Conservation (phyloP, 2,888 invertebrate genomes). For the Osedax fenrisi region DNA sequence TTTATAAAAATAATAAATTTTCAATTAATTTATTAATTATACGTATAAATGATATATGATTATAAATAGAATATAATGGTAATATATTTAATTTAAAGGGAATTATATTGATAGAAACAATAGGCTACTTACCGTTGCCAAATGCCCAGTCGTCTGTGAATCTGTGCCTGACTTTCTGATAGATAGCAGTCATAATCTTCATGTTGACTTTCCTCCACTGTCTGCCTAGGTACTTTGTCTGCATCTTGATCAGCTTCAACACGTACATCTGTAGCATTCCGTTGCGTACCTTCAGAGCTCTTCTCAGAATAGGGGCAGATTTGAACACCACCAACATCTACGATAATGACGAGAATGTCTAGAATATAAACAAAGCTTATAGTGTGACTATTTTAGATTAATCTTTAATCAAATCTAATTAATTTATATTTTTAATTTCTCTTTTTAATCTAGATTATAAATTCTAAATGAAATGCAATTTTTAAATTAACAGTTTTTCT, state of each 20-base stretch:
- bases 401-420: neutral
- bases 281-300: constrained; percentile 68
- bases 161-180: constrained; percentile 80
- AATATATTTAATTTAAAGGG: too few species aligned
- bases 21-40: too few species aligned
- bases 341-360: constrained; percentile 25
- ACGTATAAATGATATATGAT: too few species aligned
- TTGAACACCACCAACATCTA: constrained; percentile 95
- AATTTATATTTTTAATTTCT: neutral
- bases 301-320: constrained; percentile 91
- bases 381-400: too few species aligned
- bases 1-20: too few species aligned
- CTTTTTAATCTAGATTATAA: too few species aligned
- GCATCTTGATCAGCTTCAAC: constrained; percentile 93
- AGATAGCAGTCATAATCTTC: constrained; percentile 98
- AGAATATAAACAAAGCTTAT: too few species aligned
- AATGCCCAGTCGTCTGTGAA: constrained; percentile 99
- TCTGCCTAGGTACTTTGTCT: constrained; percentile 92
- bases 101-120: too few species aligned
- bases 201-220: constrained; percentile 99
- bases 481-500: too few species aligned
- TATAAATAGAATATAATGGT: too few species aligned
- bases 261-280: constrained; percentile 96
- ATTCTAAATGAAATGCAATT: too few species aligned
- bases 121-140: constrained; percentile 91